These are phyloP conservation scores for Xylophagus ater DNA, from an alignment of 2,888 invertebrate species.

Conservation along the genomic window DNA sequence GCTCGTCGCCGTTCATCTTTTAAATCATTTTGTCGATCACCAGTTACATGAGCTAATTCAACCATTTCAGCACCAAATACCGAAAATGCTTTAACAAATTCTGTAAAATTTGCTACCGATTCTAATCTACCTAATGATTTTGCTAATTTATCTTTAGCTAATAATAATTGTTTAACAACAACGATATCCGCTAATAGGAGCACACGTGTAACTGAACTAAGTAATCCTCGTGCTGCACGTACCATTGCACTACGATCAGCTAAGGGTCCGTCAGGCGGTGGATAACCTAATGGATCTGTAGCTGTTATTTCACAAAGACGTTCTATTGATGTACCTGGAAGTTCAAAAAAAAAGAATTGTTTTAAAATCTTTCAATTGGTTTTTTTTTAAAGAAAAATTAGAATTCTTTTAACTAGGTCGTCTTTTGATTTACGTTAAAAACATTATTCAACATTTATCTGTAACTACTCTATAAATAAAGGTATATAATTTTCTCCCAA, in stretches of 20 bases:
- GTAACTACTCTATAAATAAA: no score
- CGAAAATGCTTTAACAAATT: conserved; percentile 97
- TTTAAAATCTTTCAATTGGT: no score
- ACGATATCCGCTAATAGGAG: conserved; percentile 94
- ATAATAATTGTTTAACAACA: conserved; percentile 88
- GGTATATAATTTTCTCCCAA: no score
- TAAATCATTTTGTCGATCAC: conserved; percentile 65
- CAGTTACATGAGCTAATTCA: conserved; percentile 89
- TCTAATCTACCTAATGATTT: conserved; percentile 74
- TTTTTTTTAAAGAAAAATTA: no score
- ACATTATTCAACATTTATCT: no score
- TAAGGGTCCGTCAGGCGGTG: conserved; percentile 51
- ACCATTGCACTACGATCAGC: conserved; percentile 67
- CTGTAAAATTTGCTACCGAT: conserved; percentile 84
- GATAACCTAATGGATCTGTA: conserved; percentile 44
- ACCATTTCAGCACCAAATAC: conserved; percentile 99
- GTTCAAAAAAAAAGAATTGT: no score
- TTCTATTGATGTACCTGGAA: conserved; percentile 79
- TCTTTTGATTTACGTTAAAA: no score
- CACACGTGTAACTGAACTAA: conserved; percentile 91
- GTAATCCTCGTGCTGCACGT: conserved; percentile 81
- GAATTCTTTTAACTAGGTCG: no score
- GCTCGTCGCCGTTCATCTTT: conserved; percentile 89
- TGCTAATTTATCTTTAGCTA: conserved; percentile 92
- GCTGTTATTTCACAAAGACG: conserved; percentile 68